A percentile compares a stretch with the other conserved stretches of the same genome.
These are phyloP conservation scores for Drosophila niveifrons DNA, from an alignment of 2,888 invertebrate genomes.

Conservation along the genomic window DNA sequence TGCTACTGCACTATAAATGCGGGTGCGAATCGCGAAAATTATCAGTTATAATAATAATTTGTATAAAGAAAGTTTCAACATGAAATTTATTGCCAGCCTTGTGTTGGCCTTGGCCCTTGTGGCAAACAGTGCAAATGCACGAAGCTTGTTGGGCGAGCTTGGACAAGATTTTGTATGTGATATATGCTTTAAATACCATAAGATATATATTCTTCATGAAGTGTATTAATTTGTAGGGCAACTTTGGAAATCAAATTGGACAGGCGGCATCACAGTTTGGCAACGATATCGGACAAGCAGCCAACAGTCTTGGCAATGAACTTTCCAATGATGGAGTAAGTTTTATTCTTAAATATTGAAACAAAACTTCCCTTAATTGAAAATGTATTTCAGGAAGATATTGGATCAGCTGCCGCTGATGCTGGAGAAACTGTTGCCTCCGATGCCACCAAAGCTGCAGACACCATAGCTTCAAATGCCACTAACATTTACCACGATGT, in stretches of 20 bases:
- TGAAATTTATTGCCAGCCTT: constrained; percentile 47
- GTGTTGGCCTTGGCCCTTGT: constrained; percentile 42
- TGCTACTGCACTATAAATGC: constrained; percentile 54
- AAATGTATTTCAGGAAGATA: constrained; percentile 1
- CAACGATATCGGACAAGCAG: constrained; percentile 39
- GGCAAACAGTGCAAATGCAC: constrained; percentile 42
- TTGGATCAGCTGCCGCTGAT: constrained; percentile 7
- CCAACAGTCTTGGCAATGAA: constrained; percentile 8
- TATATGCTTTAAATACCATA: not conserved
- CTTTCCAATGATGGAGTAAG: constrained; percentile 15
- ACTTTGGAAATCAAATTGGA: constrained; percentile 39
- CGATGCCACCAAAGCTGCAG: not conserved
- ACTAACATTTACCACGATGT: not conserved
- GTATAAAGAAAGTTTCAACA: constrained; percentile 13
- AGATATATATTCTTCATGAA: not conserved
- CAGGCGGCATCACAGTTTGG: constrained; percentile 58
- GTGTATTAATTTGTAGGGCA: constrained; percentile 10
- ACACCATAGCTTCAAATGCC: not conserved
- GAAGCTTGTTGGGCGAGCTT: constrained; percentile 38
- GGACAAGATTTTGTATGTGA: constrained; percentile 38
- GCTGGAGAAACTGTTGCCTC: not conserved
- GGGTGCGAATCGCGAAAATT: not conserved
- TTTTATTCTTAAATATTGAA: not conserved
- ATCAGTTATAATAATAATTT: constrained; percentile 45
- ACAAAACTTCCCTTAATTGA: not conserved